These are phyloP conservation scores for Trachythela sp. DNA, from an alignment of 64 coral and sea anemone genomes.

Conservation along the genomic window DNA sequence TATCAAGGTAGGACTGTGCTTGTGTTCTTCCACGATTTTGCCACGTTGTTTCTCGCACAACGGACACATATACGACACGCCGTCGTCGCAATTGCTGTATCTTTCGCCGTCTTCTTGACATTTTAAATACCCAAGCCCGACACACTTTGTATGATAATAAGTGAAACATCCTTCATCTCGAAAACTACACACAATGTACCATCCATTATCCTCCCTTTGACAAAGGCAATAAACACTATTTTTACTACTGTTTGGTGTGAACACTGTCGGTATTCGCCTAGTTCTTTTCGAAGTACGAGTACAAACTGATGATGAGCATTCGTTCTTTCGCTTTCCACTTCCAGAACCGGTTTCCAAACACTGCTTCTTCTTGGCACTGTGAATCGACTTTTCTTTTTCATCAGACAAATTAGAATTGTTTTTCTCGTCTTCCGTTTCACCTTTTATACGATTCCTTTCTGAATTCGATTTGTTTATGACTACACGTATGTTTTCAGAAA, in stretches of 20 bases:
- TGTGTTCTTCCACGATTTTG: neutral
- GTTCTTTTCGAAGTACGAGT: neutral
- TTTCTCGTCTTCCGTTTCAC: neutral
- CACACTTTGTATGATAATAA: neutral
- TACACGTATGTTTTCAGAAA: neutral
- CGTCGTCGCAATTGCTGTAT: neutral
- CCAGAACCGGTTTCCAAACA: neutral
- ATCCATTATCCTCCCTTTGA: neutral
- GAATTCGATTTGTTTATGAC: neutral
- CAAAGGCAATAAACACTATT: neutral
- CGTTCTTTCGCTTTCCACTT: neutral
- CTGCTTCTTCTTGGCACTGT: too few species aligned
- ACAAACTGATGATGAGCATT: neutral
- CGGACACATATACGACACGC: neutral
- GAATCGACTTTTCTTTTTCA: too few species aligned
- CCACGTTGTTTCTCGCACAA: neutral
- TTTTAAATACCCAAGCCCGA: neutral
- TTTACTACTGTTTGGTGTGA: neutral
- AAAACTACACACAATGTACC: neutral
- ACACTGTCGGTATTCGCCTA: neutral
- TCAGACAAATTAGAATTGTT: neutral
- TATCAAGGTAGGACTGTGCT: too few species aligned
- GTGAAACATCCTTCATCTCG: neutral
- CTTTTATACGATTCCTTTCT: neutral
- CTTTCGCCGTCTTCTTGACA: neutral